phyloP scores from a whole-genome alignment of 2,888 invertebrate species.

The Melipona beecheii region DNA sequence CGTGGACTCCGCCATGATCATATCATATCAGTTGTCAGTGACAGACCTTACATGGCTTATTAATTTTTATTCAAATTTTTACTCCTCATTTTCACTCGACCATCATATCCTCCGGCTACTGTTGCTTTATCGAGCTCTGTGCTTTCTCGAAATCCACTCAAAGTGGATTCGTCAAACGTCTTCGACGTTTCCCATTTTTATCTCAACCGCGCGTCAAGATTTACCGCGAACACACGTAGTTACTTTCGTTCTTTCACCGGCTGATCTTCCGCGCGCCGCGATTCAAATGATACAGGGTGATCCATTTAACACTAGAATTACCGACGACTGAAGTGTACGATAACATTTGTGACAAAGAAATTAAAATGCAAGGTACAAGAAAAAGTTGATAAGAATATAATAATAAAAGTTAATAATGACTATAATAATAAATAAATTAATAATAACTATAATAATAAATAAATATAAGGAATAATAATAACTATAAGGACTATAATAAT shows the following conservation, averaged over 20 bases:
- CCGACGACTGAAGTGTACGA: too few relatives aligned
- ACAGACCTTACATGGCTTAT: conserved; percentile 11
- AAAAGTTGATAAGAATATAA: too few relatives aligned
- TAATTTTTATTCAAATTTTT: conserved; percentile 18
- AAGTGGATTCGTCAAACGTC: too few relatives aligned
- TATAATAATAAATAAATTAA: too few relatives aligned
- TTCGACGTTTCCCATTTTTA: conserved; percentile 26
- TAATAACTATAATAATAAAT: too few relatives aligned
- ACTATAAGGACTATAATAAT: too few relatives aligned
- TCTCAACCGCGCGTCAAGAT: too few relatives aligned
- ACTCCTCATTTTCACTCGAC: neutral
- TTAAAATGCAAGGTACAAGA: too few relatives aligned
- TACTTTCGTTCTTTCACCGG: conserved; percentile 1
- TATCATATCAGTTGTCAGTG: conserved; percentile 62
- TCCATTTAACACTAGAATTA: too few relatives aligned
- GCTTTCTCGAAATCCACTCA: neutral
- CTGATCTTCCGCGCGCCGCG: neutral
- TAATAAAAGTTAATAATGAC: too few relatives aligned
- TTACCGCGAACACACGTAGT: neutral
- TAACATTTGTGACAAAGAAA: too few relatives aligned
- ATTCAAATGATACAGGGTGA: neutral
- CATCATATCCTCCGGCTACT: neutral
- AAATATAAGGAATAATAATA: too few relatives aligned
- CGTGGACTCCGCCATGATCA: conserved; percentile 82
- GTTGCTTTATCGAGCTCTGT: neutral